These are phyloP conservation scores for Moxostoma hubbsi DNA, from an alignment of 2,797 vertebrate species.

Conservation along the genomic window DNA sequence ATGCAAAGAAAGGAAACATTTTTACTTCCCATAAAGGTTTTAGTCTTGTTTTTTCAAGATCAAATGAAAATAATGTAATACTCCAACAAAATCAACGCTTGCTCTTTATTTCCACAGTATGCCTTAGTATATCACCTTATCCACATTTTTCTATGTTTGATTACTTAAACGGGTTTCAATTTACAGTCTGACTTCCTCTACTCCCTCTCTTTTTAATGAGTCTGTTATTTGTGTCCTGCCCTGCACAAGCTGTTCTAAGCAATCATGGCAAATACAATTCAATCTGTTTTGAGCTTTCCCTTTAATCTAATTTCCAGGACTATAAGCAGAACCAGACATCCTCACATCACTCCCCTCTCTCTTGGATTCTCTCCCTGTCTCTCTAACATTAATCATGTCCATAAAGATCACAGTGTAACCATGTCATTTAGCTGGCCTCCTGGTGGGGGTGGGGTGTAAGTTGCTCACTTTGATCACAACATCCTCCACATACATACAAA, in stretches of 20 bases:
- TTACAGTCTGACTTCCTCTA: constrained; percentile 42
- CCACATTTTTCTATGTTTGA: constrained; percentile 55
- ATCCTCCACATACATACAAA: constrained; percentile 57
- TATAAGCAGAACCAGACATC: constrained; percentile 76
- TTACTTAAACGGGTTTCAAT: constrained; percentile 57
- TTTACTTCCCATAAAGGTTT: constrained; percentile 32
- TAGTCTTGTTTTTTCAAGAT: constrained; percentile 10
- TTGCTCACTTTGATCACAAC: constrained; percentile 60
- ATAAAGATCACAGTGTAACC: constrained; percentile 69
- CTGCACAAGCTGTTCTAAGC: constrained; percentile 82
- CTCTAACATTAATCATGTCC: constrained; percentile 66
- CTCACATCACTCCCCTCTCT: constrained; percentile 59
- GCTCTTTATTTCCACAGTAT: neutral
- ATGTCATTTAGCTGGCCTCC: constrained; percentile 66
- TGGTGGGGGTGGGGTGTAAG: constrained; percentile 58
- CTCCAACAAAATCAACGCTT: neutral
- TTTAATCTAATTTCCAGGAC: constrained; percentile 79
- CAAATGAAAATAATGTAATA: neutral
- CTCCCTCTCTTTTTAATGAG: constrained; percentile 54
- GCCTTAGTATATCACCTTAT: neutral
- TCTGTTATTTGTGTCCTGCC: constrained; percentile 71
- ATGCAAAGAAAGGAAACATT: constrained; percentile 21
- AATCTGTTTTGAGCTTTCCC: constrained; percentile 73
- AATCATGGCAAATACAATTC: constrained; percentile 75
- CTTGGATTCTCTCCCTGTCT: constrained; percentile 15